phyloP scores from a whole-genome alignment of 2,888 invertebrate genomes.

The Dione vanillae region DNA sequence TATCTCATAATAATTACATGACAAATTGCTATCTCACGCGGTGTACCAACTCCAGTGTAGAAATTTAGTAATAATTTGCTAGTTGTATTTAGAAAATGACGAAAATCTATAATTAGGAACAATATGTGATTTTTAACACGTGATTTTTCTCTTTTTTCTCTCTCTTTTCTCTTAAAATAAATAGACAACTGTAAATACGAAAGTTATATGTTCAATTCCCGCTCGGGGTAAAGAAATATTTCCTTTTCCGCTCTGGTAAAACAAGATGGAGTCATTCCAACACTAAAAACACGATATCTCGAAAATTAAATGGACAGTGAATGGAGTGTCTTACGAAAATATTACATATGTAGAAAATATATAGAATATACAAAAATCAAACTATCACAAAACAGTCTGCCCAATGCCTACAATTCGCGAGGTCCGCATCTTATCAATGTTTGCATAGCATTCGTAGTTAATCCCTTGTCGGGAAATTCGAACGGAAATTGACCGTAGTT shows the following conservation, averaged over 20 bases:
- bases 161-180: no score
- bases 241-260: no score
- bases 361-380: not conserved
- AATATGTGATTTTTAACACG: no score
- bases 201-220: no score
- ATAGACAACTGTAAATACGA: no score
- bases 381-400: not conserved
- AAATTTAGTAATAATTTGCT: not conserved
- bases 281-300: no score
- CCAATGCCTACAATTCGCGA: slow-evolving; percentile 22
- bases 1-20: slow-evolving; percentile 11
- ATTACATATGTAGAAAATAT: no score
- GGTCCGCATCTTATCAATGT: slow-evolving; percentile 35
- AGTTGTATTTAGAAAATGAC: not conserved
- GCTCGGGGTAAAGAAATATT: no score
- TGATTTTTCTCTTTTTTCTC: no score
- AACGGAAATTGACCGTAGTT: slow-evolving; percentile 53
- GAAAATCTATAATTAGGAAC: not conserved
- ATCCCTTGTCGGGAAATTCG: slow-evolving; percentile 51
- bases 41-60: not conserved
- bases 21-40: slow-evolving; percentile 2
- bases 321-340: no score
- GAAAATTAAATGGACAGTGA: no score
- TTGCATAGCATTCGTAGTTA: slow-evolving; percentile 37
- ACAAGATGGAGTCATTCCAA: no score